Evolutionary conservation across 2,797 vertebrate genomes (phyloP).

Genomic region (Melopsittacus undulatus): DNA sequence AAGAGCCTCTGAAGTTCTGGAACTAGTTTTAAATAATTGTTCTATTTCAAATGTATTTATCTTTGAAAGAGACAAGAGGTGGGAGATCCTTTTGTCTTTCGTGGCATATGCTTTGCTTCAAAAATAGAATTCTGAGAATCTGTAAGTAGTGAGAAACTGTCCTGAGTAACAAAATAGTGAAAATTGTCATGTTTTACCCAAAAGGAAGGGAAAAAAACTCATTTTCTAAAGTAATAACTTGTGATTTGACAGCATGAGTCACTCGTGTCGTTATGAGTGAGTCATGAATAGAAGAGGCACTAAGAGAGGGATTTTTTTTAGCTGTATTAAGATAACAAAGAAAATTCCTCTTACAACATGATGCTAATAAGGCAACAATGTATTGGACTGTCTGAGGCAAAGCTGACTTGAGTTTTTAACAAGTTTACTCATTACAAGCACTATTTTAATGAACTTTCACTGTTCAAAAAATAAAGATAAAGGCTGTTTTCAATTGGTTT

Average conservation of each 20-base stretch:
- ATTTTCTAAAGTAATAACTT: conserved; percentile 26
- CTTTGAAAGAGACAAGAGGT: neutral
- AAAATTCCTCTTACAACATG: neutral
- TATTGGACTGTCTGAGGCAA: neutral
- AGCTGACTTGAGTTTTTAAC: neutral
- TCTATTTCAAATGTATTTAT: neutral
- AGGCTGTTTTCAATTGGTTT: neutral
- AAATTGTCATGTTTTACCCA: conserved; percentile 23
- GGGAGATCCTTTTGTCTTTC: conserved; percentile 25
- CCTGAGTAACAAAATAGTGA: conserved; percentile 13
- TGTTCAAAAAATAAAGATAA: neutral
- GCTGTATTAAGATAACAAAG: neutral
- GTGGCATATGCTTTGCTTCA: neutral
- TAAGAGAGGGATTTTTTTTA: conserved; percentile 41
- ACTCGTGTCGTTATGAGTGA: conserved; percentile 45
- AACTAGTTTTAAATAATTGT: neutral
- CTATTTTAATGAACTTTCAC: neutral
- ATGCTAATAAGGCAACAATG: neutral
- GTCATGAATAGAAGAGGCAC: conserved; percentile 47
- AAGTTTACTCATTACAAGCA: neutral
- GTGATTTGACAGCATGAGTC: conserved; percentile 61
- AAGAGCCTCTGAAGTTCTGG: neutral
- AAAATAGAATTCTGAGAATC: neutral
- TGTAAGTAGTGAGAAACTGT: neutral
- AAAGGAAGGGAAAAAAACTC: conserved; percentile 13